Evolutionary conservation across 2,888 invertebrate species (phyloP).

Genomic region (Macrosiphum euphorbiae): DNA sequence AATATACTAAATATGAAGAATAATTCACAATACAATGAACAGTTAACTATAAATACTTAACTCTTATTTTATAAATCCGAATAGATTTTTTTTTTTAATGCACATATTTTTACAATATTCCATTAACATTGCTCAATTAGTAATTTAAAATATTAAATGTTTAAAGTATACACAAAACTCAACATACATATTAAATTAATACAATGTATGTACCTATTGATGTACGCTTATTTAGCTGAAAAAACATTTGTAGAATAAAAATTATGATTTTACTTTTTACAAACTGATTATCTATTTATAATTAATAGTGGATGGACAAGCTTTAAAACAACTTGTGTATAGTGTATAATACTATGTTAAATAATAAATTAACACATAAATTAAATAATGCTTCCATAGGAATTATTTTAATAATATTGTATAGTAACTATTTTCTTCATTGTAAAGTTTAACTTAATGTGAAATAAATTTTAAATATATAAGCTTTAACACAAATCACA

Average conservation of each 20-base stretch:
- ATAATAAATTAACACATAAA: not conserved
- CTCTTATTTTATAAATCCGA: not conserved
- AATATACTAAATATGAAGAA: not conserved
- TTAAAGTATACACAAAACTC: not conserved
- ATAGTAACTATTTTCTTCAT: not conserved
- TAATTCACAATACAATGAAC: not conserved
- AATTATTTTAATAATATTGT: not conserved
- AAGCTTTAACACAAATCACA: not conserved
- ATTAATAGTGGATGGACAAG: not conserved
- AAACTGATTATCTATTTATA: not conserved
- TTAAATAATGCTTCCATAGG: not conserved
- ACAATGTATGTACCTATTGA: no score
- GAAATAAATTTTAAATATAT: not conserved
- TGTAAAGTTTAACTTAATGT: not conserved
- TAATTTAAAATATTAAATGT: not conserved
- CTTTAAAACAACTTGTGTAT: not conserved
- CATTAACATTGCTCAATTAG: not conserved
- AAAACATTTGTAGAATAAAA: not conserved
- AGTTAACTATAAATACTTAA: not conserved
- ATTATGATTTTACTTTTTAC: not conserved
- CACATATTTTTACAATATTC: not conserved
- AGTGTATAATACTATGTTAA: not conserved
- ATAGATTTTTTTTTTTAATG: conserved; percentile 10
- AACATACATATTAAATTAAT: not conserved
- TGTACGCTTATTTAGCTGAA: not conserved